Evolutionary conservation across 2,888 invertebrate species (phyloP), one percentile per base, ranked within the genome.

Genomic region (Hyles lineata): DNA sequence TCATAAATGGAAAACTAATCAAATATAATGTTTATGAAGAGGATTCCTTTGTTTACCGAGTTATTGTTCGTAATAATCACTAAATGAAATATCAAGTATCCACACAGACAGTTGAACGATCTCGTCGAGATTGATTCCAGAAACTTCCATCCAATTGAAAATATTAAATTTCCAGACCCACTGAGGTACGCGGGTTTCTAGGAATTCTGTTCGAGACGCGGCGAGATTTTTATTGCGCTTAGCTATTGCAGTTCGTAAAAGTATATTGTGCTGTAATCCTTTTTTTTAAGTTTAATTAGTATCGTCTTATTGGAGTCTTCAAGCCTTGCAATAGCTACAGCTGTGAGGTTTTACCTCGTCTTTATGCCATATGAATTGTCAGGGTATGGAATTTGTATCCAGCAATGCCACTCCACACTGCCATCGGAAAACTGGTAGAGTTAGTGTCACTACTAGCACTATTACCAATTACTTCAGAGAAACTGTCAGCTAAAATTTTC

Each of bases 111-210:
- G 43, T 67, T 50, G 67, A 67, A 67, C 50, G 67, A 43, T 23
- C 67, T 17, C 15, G 15, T 43, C 23, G 50, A 67, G 67, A 67
- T 50, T 67, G 67, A 50, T 67, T 67, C 23, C 67, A 50, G 50
- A 67, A 67, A 67, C 15, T 67, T 50, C 67, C 67, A 67, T 67
- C 15, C 50, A 67, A 17, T 67, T 23, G 43, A 67, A 67, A 67
- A 67, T 67, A 67, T 67, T 25, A 67, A 67, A 67, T 67, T 67
- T 67, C 67, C 67, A 67, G 67, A 50, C 67, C 23, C 43, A 67
- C 23, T 21, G 23, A 63, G 23, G 50, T 43, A 21, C 63, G 2
- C 7, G 43, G 50, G 50, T 23, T 50, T 23, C 43, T 50, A 50
- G 50, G 67, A 67, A 67, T 50, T 43, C 23, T 67, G 35, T n/a